Evolutionary conservation across 2,888 invertebrate species (phyloP).

Genomic region (Cosmorhoe ocellata): DNA sequence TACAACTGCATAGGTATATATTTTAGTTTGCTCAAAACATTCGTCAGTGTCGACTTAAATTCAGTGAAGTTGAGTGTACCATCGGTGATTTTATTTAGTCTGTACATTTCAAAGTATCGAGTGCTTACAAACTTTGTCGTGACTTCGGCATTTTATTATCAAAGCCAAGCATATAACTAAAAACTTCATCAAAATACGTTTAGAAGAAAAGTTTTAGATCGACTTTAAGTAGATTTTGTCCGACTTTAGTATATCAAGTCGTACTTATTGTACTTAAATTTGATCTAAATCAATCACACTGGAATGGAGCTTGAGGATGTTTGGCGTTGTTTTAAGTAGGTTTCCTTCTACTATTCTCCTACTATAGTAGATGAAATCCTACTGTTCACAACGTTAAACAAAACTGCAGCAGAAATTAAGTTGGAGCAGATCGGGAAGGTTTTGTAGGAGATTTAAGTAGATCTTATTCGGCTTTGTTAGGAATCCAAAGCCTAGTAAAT

Average conservation of each 20-base stretch:
- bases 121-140: conserved; percentile 6
- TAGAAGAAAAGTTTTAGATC: conserved; percentile 21
- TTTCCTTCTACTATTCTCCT: conserved; percentile 29
- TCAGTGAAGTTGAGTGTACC: not conserved
- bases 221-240: conserved; percentile 38
- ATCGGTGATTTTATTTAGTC: no score
- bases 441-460: conserved; percentile 48
- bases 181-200: not conserved
- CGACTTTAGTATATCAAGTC: conserved; percentile 40
- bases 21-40: not conserved
- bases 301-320: no score
- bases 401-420: not conserved
- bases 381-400: conserved; percentile 27
- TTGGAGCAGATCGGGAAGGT: not conserved
- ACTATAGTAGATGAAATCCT: conserved; percentile 28
- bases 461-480: conserved; percentile 43
- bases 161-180: conserved; percentile 30
- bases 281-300: not conserved
- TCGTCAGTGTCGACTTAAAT: not conserved
- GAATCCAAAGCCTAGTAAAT: conserved; percentile 35
- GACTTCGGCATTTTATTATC: conserved; percentile 34
- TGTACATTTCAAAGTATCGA: no score
- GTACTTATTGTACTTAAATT: conserved; percentile 36
- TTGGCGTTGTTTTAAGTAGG: conserved; percentile 35
- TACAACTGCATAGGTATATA: no score